Evolutionary conservation across 2,888 invertebrate genomes (phyloP), one percentile per base, ranked within the genome.

Genomic region (Micoletzkya japonica): DNA sequence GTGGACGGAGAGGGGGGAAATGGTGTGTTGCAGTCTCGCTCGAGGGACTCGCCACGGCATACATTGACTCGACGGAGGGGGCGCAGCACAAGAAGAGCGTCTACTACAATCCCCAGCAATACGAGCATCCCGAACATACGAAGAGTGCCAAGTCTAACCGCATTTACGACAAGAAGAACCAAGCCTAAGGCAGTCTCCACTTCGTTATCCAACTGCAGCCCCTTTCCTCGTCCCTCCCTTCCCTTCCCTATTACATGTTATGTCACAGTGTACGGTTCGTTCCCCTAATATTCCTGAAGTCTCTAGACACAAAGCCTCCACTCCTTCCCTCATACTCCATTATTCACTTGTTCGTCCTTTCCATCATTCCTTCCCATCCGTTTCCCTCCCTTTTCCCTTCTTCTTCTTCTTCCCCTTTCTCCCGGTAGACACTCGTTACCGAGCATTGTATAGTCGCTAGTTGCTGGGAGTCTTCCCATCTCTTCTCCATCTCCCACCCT

Each of bases 11-110:
- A 59, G 34, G 52, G 39, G 20, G 24, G 30, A 34, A 32, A 49
- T 20, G 1, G 24, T 54, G 54, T n/a, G 1, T 72, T 76, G 37
- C 57, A 81, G 80, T 81, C 56, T 77, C 77, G 0, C 61, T 81
- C 52, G 81, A 81, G 72, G 78, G 80, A 44, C 66, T 81, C 20
- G 81, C 81, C 4, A 75, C 76, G 2, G 81, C 76, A 6, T 81
- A 81, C 70, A 75, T 54, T 10, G 56, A 54, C 24, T 24, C 56
- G 56, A 24, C 56, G 10, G 56, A 54, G 24, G 56, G 39, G 1
- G 57, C 57, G 20, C 52, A 34, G 17, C 34, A 63, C 24, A 64
- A 63, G 67, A 73, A 70, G 66, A 70, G 72, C 44, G 68, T 72
- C 59, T 73, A 73, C 60, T 60, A 72, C n/a, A 75, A 73, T 49